Conservation (phyloP, 2,888 invertebrate genomes). For the Nasonovia ribisnigri region DNA sequence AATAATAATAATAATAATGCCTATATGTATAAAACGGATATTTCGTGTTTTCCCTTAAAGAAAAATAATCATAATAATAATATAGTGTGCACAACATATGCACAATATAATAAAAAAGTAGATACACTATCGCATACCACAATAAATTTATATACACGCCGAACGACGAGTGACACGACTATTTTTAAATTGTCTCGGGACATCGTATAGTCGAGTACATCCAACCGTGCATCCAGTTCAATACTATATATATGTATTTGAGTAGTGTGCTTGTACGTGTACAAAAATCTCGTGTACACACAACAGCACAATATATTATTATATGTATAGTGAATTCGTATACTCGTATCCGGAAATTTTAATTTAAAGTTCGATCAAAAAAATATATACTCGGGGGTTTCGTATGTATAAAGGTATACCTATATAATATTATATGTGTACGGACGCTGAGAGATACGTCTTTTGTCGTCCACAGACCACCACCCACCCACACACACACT, state of each 20-base stretch:
- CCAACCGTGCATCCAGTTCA: neutral
- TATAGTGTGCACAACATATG: neutral
- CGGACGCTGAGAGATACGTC: neutral
- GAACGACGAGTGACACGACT: neutral
- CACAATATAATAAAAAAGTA: no score
- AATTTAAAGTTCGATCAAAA: constrained; percentile 42
- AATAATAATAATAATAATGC: neutral
- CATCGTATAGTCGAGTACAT: neutral
- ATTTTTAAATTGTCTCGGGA: neutral
- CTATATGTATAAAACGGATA: neutral
- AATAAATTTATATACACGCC: neutral
- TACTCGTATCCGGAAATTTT: constrained; percentile 8
- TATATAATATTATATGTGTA: neutral
- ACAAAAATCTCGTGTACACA: neutral
- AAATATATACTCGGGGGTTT: neutral
- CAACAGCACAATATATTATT: neutral
- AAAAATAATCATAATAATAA: neutral
- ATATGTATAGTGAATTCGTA: neutral
- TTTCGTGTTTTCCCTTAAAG: neutral
- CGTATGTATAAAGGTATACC: neutral
- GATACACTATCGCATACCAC: neutral
- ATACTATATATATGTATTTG: neutral
- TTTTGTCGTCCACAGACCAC: neutral
- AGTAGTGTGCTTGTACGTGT: neutral
- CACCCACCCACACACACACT: neutral